These are phyloP conservation scores for Anguilla rostrata DNA, from an alignment of 2,113 vertebrate genomes.

Conservation along the genomic window DNA sequence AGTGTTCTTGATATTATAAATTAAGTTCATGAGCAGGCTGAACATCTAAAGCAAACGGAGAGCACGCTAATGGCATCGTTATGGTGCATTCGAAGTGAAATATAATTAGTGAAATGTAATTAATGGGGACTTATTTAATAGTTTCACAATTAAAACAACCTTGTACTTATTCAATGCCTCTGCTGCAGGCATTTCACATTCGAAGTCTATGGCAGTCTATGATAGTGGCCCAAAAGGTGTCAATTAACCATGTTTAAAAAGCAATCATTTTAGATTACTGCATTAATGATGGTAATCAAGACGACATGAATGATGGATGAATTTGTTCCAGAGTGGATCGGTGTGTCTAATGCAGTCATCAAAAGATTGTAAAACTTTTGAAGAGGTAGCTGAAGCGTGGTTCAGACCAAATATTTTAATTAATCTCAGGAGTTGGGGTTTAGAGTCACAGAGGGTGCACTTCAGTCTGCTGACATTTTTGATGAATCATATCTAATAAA, in stretches of 20 bases:
- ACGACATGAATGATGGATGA: constrained; percentile 42
- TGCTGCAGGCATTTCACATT: background rate
- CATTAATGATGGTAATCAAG: constrained; percentile 32
- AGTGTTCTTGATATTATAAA: background rate
- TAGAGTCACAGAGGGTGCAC: background rate
- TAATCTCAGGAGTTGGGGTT: background rate
- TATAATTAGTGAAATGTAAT: constrained; percentile 1
- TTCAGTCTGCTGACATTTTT: background rate
- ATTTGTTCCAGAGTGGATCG: constrained; percentile 36
- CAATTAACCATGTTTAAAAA: constrained; percentile 4
- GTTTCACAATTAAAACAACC: background rate
- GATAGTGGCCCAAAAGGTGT: background rate
- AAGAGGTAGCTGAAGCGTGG: constrained; percentile 2
- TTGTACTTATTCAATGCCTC: background rate
- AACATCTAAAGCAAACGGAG: background rate
- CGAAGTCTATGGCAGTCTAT: background rate
- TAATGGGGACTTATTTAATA: background rate
- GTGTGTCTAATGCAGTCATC: constrained; percentile 23
- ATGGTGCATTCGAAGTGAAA: background rate
- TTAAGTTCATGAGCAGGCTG: background rate
- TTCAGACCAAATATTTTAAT: background rate
- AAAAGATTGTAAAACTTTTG: constrained; percentile 39
- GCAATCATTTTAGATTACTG: constrained; percentile 9
- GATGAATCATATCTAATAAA: too few species aligned
- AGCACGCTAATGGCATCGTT: background rate